phyloP scores from a whole-genome alignment of 2,888 invertebrate genomes.

The Acanthopleura granulata region DNA sequence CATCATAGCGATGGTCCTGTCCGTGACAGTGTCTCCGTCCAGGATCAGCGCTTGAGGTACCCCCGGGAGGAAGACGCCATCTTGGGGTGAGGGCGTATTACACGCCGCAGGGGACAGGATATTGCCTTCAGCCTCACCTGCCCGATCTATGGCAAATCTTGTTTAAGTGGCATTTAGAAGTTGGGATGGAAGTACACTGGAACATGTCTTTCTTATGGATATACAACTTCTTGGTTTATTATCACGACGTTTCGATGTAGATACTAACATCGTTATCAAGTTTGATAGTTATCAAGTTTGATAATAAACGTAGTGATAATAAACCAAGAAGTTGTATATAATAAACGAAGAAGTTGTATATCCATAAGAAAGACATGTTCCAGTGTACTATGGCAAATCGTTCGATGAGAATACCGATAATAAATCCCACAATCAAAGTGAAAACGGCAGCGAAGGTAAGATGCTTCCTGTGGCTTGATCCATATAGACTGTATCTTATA shows the following conservation, averaged over 20 bases:
- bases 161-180: too few relatives aligned
- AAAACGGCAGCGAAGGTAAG: conserved; percentile 10
- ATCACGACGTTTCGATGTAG: too few relatives aligned
- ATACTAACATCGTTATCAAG: too few relatives aligned
- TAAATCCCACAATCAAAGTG: conserved; percentile 23
- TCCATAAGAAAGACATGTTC: too few relatives aligned
- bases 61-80: conserved; percentile 37
- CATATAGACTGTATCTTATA: not conserved
- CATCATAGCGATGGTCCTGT: conserved; percentile 40
- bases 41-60: conserved; percentile 34
- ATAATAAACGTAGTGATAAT: too few relatives aligned
- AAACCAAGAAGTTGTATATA: too few relatives aligned
- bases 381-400: too few relatives aligned
- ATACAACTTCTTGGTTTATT: too few relatives aligned
- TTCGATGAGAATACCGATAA: conserved; percentile 46
- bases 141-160: conserved; percentile 35
- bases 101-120: not conserved
- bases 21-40: conserved; percentile 45
- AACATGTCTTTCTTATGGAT: too few relatives aligned
- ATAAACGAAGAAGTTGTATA: too few relatives aligned
- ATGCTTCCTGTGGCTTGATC: not conserved
- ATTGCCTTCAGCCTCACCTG: conserved; percentile 20
- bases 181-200: too few relatives aligned
- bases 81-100: conserved; percentile 10
- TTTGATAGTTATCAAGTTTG: too few relatives aligned